Evolutionary conservation across 2,888 invertebrate genomes (phyloP).

Genomic region (Mesorhabditis spiculigera): DNA sequence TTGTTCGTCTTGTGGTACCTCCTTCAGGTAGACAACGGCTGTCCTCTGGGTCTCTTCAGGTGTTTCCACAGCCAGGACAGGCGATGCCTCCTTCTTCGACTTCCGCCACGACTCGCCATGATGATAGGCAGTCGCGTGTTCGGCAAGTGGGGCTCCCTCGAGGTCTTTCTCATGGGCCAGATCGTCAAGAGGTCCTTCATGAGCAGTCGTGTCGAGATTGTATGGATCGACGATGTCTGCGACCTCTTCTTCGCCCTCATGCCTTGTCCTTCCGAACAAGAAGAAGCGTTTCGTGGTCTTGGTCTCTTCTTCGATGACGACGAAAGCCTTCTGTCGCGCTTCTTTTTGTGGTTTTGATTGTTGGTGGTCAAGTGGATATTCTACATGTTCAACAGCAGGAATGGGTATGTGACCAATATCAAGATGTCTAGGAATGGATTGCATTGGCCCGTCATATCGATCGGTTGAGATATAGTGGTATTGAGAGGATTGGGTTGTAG

Average conservation of each 20-base stretch:
- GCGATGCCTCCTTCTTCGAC: background rate
- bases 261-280: background rate
- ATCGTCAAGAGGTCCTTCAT: conserved; percentile 19
- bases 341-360: too few relatives aligned
- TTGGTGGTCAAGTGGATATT: background rate
- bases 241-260: background rate
- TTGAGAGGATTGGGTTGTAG: background rate
- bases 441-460: background rate
- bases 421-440: background rate
- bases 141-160: conserved; percentile 17
- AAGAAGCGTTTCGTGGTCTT: conserved; percentile 5
- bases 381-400: background rate
- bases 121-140: conserved; percentile 13
- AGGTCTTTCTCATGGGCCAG: conserved; percentile 16
- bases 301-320: background rate
- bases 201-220: background rate
- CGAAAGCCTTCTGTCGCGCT: too few relatives aligned
- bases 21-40: conserved; percentile 14
- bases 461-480: background rate
- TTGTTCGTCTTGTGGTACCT: background rate
- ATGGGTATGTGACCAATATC: too few relatives aligned
- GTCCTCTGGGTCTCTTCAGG: conserved; percentile 9
- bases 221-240: conserved; percentile 20
- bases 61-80: background rate
- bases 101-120: background rate